Base-by-base conservation (phyloP, 2,797 vertebrate genomes). In the Spea hammondii region DNA sequence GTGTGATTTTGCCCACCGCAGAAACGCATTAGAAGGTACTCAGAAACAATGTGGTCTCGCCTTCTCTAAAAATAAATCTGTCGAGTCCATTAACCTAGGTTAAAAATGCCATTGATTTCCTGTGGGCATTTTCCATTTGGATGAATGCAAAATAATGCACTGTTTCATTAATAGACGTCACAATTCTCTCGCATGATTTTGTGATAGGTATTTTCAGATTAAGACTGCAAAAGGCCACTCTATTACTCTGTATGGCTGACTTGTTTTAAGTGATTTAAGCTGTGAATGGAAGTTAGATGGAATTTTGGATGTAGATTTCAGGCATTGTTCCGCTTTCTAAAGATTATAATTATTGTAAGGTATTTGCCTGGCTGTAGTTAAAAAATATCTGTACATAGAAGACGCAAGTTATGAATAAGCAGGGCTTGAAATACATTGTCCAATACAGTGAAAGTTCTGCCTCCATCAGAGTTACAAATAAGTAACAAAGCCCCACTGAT, bases 111-210 rank as follows among this genome's bases (percentile, higher is more conserved):
- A 81, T 81, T 81, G 79, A 81, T 81, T 81, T 77, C 70, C 70
- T 62, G 68, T 73, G 55, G 70, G 62, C 45, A 72, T 54, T 77
- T 81, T 81, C 69, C 70, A 65, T 77, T 77, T 82, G 80, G 70
- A 65, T 78, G 65, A 78, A 45, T 65, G 78, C 68, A 73, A 65
- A 82, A 73, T 44, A 46, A 82, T 77, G 70, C 65, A 55, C 74
- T 77, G 65, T 78, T 82, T 77, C 50, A 69, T 74, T 76, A 80
- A 80, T 76, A 80, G 73, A 72, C 68, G 49, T 76, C 65, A 76
- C 65, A 73, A 72, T 64, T 47, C 4, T 8, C 46, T 54, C 65
- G 51, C 76, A 53, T 60, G 62, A 72, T 48, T 14, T 73, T 77
- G 14, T 72, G 72, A 68, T 77, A 69, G 73, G 69, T 76, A 53